Evolutionary conservation across 2,888 invertebrate species (phyloP), one percentile per base, ranked within the genome.

Genomic region (Trichopoda pennipes): DNA sequence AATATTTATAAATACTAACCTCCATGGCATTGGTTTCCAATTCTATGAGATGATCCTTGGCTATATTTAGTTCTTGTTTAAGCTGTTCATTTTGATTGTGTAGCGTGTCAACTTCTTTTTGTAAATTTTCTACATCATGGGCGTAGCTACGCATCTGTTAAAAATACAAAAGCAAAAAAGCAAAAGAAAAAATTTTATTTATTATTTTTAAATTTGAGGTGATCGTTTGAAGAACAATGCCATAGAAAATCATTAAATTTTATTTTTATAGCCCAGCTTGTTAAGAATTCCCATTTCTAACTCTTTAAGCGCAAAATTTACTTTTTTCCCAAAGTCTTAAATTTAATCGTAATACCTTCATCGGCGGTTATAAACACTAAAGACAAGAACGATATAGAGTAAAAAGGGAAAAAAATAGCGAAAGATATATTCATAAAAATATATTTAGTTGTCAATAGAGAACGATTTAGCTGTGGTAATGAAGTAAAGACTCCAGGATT

Each of bases 31-130:
- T 91, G 84, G 92, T 91, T 86, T 93, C 93, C 61, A 92, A 89
- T 76, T 92, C 92, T 35, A 91, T 86, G 79, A 93, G 91, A 87
- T 93, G 92, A 84, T 91, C 90, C 83, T 91, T 92, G 63, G 93
- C 92, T 84, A 91, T 89, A 84, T 90, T 87, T 79, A 93, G 85
- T 86, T 93, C 92, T 44, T 88, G 87, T 78, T 92, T 91, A 77
- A 92, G 89, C 74, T 91, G 85, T 60, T 91, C 89, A 81, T 91
- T 91, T 84, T 92, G 92, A 77, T 90, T 90, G 76, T 90, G 90
- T 84, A 89, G 87, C 69, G 86, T 86, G 85, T 91, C 90, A 84
- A 91, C 87, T 84, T 91, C 90, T 82, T 90, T 90, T 85, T 91
- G 91, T 83, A 91, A 81, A 80, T 88, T 91, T 81, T 90, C 90